A percentile compares a stretch with the other conserved stretches of the same genome.
phyloP scores from a whole-genome alignment of 2,888 invertebrate genomes.

The Cyclophora albipunctata region DNA sequence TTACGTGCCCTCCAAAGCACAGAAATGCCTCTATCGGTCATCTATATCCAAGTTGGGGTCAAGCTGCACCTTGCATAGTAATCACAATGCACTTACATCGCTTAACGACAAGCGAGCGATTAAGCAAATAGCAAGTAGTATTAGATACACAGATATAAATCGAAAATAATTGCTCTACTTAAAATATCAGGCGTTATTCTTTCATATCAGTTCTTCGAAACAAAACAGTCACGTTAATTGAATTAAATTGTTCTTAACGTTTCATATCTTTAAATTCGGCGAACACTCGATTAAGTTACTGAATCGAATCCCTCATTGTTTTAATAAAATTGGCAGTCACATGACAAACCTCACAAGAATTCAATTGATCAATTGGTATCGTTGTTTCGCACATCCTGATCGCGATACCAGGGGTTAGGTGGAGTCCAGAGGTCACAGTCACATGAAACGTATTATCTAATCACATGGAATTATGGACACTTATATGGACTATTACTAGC shows the following conservation, averaged over 20 bases:
- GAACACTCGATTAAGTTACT: conserved; percentile 8
- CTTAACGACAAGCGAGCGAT: not conserved
- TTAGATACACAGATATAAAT: not conserved
- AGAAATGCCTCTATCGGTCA: too few relatives aligned
- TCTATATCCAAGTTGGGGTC: too few relatives aligned
- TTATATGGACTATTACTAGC: too few relatives aligned
- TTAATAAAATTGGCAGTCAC: not conserved
- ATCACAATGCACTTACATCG: too few relatives aligned
- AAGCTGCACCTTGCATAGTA: too few relatives aligned
- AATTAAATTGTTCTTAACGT: too few relatives aligned
- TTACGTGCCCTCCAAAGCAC: too few relatives aligned
- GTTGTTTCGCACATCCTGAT: conserved; percentile 31
- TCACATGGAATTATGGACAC: conserved; percentile 17
- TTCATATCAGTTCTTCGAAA: too few relatives aligned
- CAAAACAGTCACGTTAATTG: too few relatives aligned
- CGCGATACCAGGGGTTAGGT: conserved; percentile 27
- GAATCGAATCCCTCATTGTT: not conserved
- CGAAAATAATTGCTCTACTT: too few relatives aligned
- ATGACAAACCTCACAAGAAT: conserved; percentile 8
- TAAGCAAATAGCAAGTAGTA: not conserved
- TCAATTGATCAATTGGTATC: conserved; percentile 26
- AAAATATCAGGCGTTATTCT: not conserved
- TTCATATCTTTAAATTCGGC: too few relatives aligned
- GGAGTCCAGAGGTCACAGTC: conserved; percentile 25
- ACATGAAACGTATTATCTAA: conserved; percentile 20